Evolutionary conservation across 1,140 invertebrate species (phyloP).

Genomic region (Akabosia matsudoensis): DNA sequence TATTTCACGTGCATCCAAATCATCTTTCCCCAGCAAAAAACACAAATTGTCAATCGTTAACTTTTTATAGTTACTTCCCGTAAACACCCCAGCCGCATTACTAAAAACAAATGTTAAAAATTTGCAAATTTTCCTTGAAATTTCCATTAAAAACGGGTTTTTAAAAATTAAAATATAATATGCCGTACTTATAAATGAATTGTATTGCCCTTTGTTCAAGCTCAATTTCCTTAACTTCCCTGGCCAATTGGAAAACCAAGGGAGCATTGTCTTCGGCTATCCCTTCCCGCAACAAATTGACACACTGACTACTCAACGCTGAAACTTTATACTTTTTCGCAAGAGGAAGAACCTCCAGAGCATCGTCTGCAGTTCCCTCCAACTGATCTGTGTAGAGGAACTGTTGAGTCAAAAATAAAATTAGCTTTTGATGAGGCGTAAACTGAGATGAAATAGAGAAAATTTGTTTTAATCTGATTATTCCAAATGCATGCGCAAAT

Average conservation of each 20-base stretch:
- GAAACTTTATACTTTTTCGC: conserved; percentile 31
- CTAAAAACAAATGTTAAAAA: not conserved
- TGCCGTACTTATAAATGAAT: conserved; percentile 28
- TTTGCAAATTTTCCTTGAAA: not conserved
- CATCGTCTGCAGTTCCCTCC: conserved; percentile 7
- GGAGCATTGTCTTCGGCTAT: conserved; percentile 18
- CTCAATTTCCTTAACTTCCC: conserved; percentile 32
- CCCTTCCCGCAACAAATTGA: not conserved
- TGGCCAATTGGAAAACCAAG: conserved; percentile 26
- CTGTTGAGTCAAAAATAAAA: conserved; percentile 13
- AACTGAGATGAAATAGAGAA: not conserved
- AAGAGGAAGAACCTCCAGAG: conserved; percentile 27
- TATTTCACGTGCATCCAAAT: conserved; percentile 28
- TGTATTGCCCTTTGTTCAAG: conserved; percentile 29
- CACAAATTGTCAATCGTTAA: conserved; percentile 4
- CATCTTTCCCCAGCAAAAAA: conserved; percentile 1
- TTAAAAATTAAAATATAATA: not conserved
- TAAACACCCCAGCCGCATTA: conserved; percentile 12
- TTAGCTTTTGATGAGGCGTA: not conserved
- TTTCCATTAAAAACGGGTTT: not conserved
- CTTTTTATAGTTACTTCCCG: conserved; percentile 13
- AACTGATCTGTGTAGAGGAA: conserved; percentile 26
- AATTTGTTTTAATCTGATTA: not conserved
- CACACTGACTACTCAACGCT: conserved; percentile 20
- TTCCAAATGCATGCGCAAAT: not conserved